Conservation (phyloP, 2,797 vertebrate species). For the Sebastes hubbsi region DNA sequence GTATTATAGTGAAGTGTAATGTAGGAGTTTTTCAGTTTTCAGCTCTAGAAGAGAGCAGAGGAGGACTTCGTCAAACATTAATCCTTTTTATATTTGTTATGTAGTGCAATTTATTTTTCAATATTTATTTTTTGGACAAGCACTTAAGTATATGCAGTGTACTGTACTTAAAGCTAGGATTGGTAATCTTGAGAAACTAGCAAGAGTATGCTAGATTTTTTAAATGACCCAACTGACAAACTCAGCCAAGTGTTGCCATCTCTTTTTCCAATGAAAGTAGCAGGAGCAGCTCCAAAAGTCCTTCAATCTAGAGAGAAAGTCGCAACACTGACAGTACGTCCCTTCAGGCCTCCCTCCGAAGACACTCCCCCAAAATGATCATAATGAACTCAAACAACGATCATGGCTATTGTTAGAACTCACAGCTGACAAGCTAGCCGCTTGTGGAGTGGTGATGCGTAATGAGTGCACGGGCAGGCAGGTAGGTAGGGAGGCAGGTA, state of each 20-base stretch:
- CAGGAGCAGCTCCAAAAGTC: not conserved
- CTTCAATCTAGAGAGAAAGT: not conserved
- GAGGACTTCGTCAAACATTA: not conserved
- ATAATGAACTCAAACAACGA: too few relatives aligned
- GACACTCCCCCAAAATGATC: too few relatives aligned
- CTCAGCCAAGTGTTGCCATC: too few relatives aligned
- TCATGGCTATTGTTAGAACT: too few relatives aligned
- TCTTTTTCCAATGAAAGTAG: not conserved
- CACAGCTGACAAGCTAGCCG: too few relatives aligned
- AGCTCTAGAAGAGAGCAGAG: not conserved
- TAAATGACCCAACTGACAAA: not conserved
- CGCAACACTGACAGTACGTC: not conserved
- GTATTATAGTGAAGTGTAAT: not conserved
- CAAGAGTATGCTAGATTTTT: not conserved
- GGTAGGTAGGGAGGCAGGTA: too few relatives aligned
- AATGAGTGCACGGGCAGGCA: too few relatives aligned
- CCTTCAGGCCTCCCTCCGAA: too few relatives aligned
- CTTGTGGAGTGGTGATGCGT: too few relatives aligned
- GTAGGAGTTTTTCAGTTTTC: constrained; percentile 4
- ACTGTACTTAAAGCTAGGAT: not conserved
- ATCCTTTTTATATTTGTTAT: not conserved
- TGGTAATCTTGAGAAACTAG: not conserved
- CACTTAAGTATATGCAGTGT: not conserved
- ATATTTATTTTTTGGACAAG: too few relatives aligned
- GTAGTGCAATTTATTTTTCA: too few relatives aligned